Evolutionary conservation across 2,797 vertebrate genomes (phyloP).

Genomic region (Cirrhinus mrigala): DNA sequence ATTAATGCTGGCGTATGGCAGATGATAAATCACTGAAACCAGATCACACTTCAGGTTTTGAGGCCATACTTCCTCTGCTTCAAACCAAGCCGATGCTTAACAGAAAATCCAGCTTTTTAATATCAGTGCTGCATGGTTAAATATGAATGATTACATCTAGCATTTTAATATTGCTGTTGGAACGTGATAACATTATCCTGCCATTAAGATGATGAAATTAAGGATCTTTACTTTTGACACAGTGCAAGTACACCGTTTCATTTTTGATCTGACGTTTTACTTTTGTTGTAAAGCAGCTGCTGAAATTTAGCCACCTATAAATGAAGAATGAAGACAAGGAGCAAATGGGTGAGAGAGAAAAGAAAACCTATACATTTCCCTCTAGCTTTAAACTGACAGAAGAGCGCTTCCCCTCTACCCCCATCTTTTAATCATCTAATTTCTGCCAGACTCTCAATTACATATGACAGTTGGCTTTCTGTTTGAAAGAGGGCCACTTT

Average conservation of each 20-base stretch:
- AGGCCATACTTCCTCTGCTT: slow-evolving; percentile 11
- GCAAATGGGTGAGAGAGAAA: slow-evolving; percentile 10
- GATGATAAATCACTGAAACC: slow-evolving; percentile 46
- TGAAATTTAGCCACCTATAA: slow-evolving; percentile 18
- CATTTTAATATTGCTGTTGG: slow-evolving; percentile 14
- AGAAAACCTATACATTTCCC: slow-evolving; percentile 11
- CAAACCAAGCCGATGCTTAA: background rate
- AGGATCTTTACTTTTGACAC: background rate
- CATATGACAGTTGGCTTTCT: slow-evolving; percentile 44
- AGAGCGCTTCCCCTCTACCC: slow-evolving; percentile 8
- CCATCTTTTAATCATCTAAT: slow-evolving; percentile 49
- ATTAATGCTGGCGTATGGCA: slow-evolving; percentile 33
- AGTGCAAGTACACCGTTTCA: background rate
- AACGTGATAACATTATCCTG: slow-evolving; percentile 3
- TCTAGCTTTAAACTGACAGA: slow-evolving; percentile 25
- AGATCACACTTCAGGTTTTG: slow-evolving; percentile 36
- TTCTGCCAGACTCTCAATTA: slow-evolving; percentile 49
- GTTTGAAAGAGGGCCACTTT: slow-evolving; percentile 42
- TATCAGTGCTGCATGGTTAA: slow-evolving; percentile 11
- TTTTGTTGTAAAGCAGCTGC: slow-evolving; percentile 17
- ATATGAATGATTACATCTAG: slow-evolving; percentile 21
- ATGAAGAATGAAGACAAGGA: slow-evolving; percentile 16
- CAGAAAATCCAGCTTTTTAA: background rate
- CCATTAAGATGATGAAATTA: slow-evolving; percentile 2
- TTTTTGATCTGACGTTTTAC: slow-evolving; percentile 10